Evolutionary conservation across 2,113 vertebrate species (phyloP).

Genomic region (Nettapus auritus): DNA sequence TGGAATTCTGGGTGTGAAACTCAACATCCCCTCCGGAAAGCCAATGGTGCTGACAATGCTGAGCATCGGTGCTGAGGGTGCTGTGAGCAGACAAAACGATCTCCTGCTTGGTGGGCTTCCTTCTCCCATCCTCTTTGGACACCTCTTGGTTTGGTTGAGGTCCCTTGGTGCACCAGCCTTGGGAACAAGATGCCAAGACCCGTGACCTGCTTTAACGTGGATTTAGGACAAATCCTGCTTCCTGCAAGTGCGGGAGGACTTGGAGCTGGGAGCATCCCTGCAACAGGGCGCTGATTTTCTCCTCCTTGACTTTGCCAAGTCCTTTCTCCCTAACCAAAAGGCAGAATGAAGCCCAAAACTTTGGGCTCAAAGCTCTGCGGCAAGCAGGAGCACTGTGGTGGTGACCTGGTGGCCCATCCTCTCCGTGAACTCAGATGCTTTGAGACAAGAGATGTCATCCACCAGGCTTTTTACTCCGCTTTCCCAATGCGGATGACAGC

Average conservation of each 20-base stretch:
- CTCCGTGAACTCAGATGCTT: not conserved
- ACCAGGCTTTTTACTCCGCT: too few species aligned
- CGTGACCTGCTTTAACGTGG: not conserved
- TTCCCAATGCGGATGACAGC: too few species aligned
- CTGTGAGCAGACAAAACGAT: not conserved
- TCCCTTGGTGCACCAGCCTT: not conserved
- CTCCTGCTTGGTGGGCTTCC: not conserved
- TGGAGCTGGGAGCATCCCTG: not conserved
- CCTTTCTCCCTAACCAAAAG: not conserved
- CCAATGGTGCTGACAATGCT: accelerated
- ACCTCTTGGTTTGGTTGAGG: not conserved
- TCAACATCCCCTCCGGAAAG: not conserved
- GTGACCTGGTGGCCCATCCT: not conserved
- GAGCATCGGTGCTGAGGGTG: not conserved
- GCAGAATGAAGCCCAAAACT: not conserved
- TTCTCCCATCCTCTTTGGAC: not conserved
- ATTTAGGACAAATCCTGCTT: not conserved
- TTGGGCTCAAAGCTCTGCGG: accelerated
- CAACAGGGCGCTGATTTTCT: not conserved
- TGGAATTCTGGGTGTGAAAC: not conserved
- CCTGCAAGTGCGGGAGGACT: not conserved
- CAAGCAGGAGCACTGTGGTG: too few species aligned
- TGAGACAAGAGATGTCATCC: not conserved
- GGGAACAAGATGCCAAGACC: not conserved
- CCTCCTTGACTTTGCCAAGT: not conserved